Base-by-base conservation (phyloP, 2,113 vertebrate genomes). In the human (Homo sapiens) region DNA sequence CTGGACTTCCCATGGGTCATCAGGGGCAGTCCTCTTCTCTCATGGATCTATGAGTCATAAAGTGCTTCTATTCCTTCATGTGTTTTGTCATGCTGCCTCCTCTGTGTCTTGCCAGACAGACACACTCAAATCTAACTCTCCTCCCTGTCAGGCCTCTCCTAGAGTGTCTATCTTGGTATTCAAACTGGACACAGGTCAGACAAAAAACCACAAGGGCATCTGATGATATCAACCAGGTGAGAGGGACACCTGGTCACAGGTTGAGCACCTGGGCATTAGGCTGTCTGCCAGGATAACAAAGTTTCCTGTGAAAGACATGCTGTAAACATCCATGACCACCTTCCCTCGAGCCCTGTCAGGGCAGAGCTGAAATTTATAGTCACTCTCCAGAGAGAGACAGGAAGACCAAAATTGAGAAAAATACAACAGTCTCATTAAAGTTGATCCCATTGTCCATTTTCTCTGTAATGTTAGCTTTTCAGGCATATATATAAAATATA, bases 401-500 rank as follows among this genome's bases (percentile, higher is more conserved):
- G 64, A 82, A 61, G 14, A 16, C 1, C 5, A 81, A 82, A 79
- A 78, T 35, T 40, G 23, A 86, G 32, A 61, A 79, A 70, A 75
- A 52, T 10, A 14, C 7, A 59, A 3, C 43, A 59, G 25, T 35
- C 9, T 88, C 38, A 70, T 50, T 59, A 64, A 73, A 50, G 0
- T 75, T 32, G 22, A 0, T 75, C 7, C 48, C 22, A 90, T n/a
- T 70, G 10, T 89, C 8, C 16, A 27, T 89, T 55, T 22, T 50
- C 30, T 92, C 10, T 45, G 12, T 64, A 14, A 6, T 40, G 55
- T 91, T 83, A 87, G 72, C 0, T 35, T 64, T 89, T 76, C 22
- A 76, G 18, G 89, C 48, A 43, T 86, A 35, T 48, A 79, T 89
- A 38, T 12, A 87, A 83, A 95, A 70, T 80, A 66, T 48, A 30